Conservation (phyloP, 1,140 invertebrate genomes). For the Muscidifurax raptorellus region DNA sequence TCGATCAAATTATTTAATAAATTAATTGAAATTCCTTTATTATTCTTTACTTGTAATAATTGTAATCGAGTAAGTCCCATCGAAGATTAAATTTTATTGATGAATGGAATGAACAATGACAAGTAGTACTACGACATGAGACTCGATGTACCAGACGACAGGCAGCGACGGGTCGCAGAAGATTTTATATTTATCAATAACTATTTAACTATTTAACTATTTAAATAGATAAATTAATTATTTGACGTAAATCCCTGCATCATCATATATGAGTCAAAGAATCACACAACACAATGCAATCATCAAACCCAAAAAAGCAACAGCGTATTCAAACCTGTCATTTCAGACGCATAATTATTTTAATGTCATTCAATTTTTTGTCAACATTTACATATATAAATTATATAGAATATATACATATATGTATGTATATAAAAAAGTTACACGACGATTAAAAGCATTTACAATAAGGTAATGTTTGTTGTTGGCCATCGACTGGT, state of each 20-base stretch:
- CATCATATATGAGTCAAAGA: neutral
- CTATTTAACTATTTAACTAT: neutral
- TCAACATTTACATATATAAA: neutral
- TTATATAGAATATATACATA: neutral
- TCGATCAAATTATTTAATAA: too few relatives aligned
- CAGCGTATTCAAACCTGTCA: constrained; percentile 30
- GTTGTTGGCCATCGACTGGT: constrained; percentile 49
- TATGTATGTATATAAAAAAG: neutral
- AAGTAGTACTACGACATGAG: constrained; percentile 74
- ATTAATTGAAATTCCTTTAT: neutral
- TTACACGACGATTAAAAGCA: neutral
- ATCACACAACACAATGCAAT: constrained; percentile 45
- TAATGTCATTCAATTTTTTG: neutral
- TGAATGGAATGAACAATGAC: constrained; percentile 65
- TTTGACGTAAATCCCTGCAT: constrained; percentile 7
- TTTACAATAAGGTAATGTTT: constrained; percentile 37
- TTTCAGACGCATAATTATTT: neutral
- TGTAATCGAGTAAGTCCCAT: neutral
- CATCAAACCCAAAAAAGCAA: constrained; percentile 32
- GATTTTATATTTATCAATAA: constrained; percentile 34
- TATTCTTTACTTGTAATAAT: neutral
- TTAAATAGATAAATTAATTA: constrained; percentile 33
- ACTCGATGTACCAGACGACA: constrained; percentile 74
- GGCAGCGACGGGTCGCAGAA: constrained; percentile 64
- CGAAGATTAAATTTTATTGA: constrained; percentile 34